phyloP scores from a whole-genome alignment of 2,113 vertebrate species.

The Petaurus breviceps region DNA sequence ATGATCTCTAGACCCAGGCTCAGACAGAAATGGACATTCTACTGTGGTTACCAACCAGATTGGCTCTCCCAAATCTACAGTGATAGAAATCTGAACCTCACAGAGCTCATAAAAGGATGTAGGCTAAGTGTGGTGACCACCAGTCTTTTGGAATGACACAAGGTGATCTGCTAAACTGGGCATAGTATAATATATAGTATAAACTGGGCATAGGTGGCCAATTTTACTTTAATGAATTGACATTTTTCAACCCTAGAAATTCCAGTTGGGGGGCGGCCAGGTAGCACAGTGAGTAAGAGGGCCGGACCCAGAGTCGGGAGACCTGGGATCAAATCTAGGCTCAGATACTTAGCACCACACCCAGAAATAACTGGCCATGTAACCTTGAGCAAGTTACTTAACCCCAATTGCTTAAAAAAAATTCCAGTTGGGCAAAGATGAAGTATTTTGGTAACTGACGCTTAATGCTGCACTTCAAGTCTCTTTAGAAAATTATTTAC shows the following conservation, averaged over 20 bases:
- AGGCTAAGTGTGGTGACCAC: neutral
- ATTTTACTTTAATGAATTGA: neutral
- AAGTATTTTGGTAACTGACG: conserved; percentile 18
- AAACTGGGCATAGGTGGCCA: too few relatives aligned
- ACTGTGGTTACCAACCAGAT: neutral
- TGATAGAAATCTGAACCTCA: neutral
- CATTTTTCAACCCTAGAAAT: neutral
- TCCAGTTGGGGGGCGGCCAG: too few relatives aligned
- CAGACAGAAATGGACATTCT: neutral
- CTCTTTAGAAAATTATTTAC: neutral
- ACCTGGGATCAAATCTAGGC: too few relatives aligned
- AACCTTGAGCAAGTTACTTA: too few relatives aligned
- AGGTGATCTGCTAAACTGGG: neutral
- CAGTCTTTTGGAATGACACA: neutral
- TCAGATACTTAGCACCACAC: too few relatives aligned
- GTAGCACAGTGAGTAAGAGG: too few relatives aligned
- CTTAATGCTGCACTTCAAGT: neutral
- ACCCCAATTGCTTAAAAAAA: too few relatives aligned
- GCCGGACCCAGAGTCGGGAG: too few relatives aligned
- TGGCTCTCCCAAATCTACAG: neutral
- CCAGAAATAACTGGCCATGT: too few relatives aligned
- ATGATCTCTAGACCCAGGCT: neutral
- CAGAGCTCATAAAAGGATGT: neutral
- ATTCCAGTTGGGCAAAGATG: neutral
- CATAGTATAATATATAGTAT: neutral